phyloP scores from a whole-genome alignment of 30 jellyfish, hydroid and myxozoan genomes.

The Nemopilema nomurai region DNA sequence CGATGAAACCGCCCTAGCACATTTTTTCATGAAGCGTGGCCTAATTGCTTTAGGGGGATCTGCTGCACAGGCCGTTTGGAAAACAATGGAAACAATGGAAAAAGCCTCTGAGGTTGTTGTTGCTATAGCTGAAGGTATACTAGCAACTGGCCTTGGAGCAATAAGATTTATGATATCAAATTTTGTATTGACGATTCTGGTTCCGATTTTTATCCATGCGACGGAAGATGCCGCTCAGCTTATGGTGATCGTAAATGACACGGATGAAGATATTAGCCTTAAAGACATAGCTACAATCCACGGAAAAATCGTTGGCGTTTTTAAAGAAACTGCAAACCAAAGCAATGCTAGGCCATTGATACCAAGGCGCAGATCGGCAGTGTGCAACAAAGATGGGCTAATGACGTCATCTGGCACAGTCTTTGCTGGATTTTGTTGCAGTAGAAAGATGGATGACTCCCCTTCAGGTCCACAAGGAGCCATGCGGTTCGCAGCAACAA shows the following conservation, averaged over 20 bases:
- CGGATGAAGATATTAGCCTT: conserved; percentile 25
- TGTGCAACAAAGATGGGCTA: background rate
- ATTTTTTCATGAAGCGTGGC: conserved; percentile 21
- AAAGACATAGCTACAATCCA: conserved; percentile 15
- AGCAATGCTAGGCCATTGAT: conserved; percentile 18
- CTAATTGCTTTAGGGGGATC: conserved; percentile 3
- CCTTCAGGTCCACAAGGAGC: conserved; percentile 35
- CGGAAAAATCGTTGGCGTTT: conserved; percentile 31
- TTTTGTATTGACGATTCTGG: conserved; percentile 17
- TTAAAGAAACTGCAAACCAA: conserved; percentile 14
- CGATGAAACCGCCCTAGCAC: conserved; percentile 2
- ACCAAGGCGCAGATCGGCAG: conserved; percentile 22
- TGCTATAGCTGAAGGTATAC: conserved; percentile 17
- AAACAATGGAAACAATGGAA: conserved; percentile 6
- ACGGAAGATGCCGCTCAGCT: conserved; percentile 36
- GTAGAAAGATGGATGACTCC: conserved; percentile 19
- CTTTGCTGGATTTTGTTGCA: conserved; percentile 14
- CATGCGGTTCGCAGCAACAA: conserved; percentile 21
- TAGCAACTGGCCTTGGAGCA: background rate
- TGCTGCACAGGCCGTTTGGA: conserved; percentile 33
- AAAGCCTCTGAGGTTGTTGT: background rate
- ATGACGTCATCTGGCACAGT: conserved; percentile 18
- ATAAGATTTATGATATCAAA: conserved; percentile 5
- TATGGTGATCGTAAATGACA: conserved; percentile 30
- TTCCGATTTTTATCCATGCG: conserved; percentile 19